phyloP scores from a whole-genome alignment of 37 sponge, comb jelly and placozoan genomes.

The Oopsacas minuta region DNA sequence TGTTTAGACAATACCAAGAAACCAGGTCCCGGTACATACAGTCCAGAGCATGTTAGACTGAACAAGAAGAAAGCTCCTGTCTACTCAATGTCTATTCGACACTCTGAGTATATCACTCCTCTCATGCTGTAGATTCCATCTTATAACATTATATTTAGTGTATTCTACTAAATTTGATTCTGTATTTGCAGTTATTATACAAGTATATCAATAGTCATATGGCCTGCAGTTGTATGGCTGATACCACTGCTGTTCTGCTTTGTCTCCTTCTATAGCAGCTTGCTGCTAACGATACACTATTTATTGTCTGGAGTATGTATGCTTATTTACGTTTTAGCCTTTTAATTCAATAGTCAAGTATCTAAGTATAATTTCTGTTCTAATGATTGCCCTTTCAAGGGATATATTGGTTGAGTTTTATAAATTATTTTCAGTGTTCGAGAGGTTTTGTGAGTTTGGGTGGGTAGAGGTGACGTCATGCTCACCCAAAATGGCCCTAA shows the following conservation, averaged over 20 bases:
- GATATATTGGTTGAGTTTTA: too few relatives aligned
- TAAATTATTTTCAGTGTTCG: too few relatives aligned
- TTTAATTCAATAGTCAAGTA: too few relatives aligned
- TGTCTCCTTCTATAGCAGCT: background rate
- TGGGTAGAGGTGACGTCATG: too few relatives aligned
- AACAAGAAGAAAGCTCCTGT: slow-evolving; percentile 46
- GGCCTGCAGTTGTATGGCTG: slow-evolving; percentile 15
- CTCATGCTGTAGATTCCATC: slow-evolving; percentile 59
- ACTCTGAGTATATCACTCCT: slow-evolving; percentile 92
- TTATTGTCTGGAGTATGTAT: background rate
- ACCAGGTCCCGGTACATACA: slow-evolving; percentile 90
- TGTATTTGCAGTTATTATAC: background rate
- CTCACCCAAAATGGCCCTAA: too few relatives aligned
- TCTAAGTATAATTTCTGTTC: too few relatives aligned
- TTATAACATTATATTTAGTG: background rate
- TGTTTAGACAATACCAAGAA: slow-evolving; percentile 62
- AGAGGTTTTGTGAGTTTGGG: too few relatives aligned
- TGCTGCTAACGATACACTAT: background rate
- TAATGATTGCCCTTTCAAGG: too few relatives aligned
- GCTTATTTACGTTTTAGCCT: background rate
- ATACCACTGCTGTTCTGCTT: slow-evolving; percentile 1
- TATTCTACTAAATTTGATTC: slow-evolving; percentile 8
- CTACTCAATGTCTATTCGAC: slow-evolving; percentile 83
- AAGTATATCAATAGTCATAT: slow-evolving; percentile 14
- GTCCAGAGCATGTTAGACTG: slow-evolving; percentile 72